Percentiles rank a stretch among this genome's conserved stretches.
These are phyloP conservation scores for Corythornis cristatus DNA, from an alignment of 2,113 vertebrate genomes.

Conservation along the genomic window DNA sequence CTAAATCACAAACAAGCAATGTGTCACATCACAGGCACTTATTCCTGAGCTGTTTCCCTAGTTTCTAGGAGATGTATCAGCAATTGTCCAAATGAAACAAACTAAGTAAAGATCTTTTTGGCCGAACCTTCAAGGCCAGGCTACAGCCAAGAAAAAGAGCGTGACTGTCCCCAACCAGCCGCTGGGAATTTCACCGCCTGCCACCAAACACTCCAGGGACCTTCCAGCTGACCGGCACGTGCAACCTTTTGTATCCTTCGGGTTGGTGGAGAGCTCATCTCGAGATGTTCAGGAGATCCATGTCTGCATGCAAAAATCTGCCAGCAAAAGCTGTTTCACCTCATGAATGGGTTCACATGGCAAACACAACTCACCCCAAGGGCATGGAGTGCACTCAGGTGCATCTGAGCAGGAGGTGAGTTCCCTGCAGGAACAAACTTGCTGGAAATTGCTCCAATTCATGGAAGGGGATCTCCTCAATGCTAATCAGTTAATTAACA, in stretches of 20 bases:
- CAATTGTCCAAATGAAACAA: slow-evolving; percentile 38
- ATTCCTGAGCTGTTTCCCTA: neutral
- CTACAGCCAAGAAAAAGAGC: slow-evolving; percentile 7
- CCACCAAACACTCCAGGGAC: neutral
- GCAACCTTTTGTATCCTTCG: neutral
- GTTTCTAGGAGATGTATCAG: neutral
- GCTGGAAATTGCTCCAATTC: neutral
- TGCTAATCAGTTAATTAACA: neutral
- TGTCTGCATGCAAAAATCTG: neutral
- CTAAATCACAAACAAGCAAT: slow-evolving; percentile 14
- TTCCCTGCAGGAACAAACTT: neutral
- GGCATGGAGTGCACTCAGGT: neutral
- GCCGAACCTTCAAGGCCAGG: neutral
- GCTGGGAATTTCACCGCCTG: neutral
- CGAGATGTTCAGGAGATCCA: neutral
- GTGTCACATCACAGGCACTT: neutral
- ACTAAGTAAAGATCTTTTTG: slow-evolving; percentile 18
- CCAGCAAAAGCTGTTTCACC: neutral
- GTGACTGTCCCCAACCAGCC: neutral
- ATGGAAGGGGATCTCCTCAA: neutral
- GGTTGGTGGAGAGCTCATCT: neutral
- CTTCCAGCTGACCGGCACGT: neutral
- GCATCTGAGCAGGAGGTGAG: neutral
- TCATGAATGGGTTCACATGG: fast-evolving
- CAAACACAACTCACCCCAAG: neutral